These are phyloP conservation scores for Diachasmimorpha longicaudata DNA, from an alignment of 1,140 invertebrate species.

Conservation along the genomic window DNA sequence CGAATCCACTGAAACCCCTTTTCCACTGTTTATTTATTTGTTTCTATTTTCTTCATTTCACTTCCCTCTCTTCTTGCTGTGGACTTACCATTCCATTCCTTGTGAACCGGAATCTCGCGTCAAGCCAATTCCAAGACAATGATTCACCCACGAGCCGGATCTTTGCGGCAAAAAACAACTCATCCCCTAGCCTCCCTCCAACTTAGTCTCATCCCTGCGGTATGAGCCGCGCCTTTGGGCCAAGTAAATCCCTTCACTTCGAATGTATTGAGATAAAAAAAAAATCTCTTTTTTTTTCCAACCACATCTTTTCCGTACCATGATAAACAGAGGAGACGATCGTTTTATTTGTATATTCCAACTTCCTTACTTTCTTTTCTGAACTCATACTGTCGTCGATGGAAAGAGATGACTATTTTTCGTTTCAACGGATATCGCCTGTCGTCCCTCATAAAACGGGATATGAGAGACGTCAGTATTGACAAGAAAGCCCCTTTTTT, in stretches of 20 bases:
- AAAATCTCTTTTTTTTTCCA: not conserved
- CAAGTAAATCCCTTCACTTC: conserved; percentile 18
- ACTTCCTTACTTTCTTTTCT: not conserved
- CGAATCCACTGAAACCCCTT: not conserved
- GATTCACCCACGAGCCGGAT: conserved; percentile 23
- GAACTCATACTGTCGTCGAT: not conserved
- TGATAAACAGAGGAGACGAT: not conserved
- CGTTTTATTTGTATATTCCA: conserved; percentile 13
- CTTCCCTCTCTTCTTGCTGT: not conserved
- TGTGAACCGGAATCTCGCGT: conserved; percentile 12
- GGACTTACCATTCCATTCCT: not conserved
- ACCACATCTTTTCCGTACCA: not conserved
- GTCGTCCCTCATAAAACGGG: not conserved
- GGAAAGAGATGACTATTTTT: not conserved
- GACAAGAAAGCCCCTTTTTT: not conserved
- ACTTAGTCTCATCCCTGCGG: not conserved
- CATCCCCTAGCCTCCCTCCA: no score
- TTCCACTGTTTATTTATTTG: not conserved
- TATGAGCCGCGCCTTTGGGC: not conserved
- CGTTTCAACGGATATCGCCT: not conserved
- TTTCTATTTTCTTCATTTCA: not conserved
- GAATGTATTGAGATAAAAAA: not conserved
- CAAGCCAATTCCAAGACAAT: conserved; percentile 30
- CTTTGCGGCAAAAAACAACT: conserved; percentile 19
- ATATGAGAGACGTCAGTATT: conserved; percentile 24